phyloP scores from a whole-genome alignment of 2,797 vertebrate genomes.

The Limosa lapponica region DNA sequence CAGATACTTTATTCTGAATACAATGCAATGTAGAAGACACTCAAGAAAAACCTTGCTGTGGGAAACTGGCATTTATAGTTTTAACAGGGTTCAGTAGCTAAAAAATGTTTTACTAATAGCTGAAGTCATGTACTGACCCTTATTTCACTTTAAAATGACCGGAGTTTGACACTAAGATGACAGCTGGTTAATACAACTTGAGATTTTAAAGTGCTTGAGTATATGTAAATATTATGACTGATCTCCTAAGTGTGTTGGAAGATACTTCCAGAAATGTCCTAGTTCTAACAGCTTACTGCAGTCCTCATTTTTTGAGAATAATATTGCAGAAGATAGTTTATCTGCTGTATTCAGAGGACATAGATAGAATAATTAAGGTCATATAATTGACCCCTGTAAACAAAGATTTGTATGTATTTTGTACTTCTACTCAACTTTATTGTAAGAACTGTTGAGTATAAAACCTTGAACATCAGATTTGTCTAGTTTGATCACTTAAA shows the following conservation, averaged over 20 bases:
- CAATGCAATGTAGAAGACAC: neutral
- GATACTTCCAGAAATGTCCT: conserved; percentile 71
- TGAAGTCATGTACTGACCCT: conserved; percentile 73
- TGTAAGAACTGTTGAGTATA: neutral
- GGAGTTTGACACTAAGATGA: conserved; percentile 78
- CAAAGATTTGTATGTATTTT: neutral
- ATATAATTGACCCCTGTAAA: conserved; percentile 30
- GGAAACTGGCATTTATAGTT: neutral
- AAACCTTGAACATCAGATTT: neutral
- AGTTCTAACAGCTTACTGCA: conserved; percentile 57
- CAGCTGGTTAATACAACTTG: conserved; percentile 82
- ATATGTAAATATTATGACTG: conserved; percentile 84
- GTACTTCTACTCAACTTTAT: neutral
- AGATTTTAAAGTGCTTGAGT: conserved; percentile 80
- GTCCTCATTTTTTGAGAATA: conserved; percentile 30
- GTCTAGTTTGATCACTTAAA: neutral
- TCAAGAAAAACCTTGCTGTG: conserved; percentile 5
- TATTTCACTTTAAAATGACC: conserved; percentile 80
- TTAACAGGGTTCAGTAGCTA: conserved; percentile 50
- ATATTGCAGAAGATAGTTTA: conserved; percentile 30
- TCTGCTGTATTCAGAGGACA: conserved; percentile 60
- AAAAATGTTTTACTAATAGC: conserved; percentile 58
- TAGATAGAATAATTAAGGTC: conserved; percentile 54
- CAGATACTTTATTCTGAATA: neutral
- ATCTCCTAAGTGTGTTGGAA: conserved; percentile 72